These are phyloP conservation scores for Leucozona laternaria DNA, from an alignment of 2,888 invertebrate genomes.

Conservation along the genomic window DNA sequence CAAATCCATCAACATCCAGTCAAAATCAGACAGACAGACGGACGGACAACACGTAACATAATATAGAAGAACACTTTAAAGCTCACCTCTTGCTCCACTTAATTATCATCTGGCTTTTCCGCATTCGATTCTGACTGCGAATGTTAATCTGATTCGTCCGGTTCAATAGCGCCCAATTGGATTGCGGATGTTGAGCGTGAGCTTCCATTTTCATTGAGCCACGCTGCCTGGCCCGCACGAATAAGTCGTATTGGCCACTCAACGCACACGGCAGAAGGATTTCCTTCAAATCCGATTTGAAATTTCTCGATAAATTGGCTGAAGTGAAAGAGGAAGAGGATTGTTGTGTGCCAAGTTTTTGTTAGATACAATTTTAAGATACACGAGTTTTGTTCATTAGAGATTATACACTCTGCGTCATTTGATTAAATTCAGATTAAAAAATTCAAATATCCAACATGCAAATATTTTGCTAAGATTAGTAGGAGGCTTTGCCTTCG, in stretches of 20 bases:
- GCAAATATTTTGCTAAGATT: background rate
- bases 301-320: constrained; percentile 81
- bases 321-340: constrained; percentile 21
- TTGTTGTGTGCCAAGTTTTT: background rate
- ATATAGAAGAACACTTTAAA: constrained; percentile 10
- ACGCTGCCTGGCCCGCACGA: constrained; percentile 80
- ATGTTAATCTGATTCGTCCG: constrained; percentile 81
- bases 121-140: constrained; percentile 82
- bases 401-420: background rate
- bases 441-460: background rate
- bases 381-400: background rate
- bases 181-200: constrained; percentile 81
- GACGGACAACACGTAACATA: background rate
- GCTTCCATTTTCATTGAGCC: constrained; percentile 82
- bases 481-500: too few species aligned
- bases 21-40: background rate
- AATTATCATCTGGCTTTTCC: constrained; percentile 83
- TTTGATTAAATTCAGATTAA: background rate
- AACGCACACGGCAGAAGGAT: constrained; percentile 82
- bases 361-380: background rate
- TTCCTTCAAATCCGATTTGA: constrained; percentile 78
- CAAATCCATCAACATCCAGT: constrained; percentile 47
- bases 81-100: constrained; percentile 83
- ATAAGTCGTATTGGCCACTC: constrained; percentile 82
- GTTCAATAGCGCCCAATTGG: constrained; percentile 82